phyloP scores from a whole-genome alignment of 2,888 invertebrate genomes.

The Habrosyne pyritoides region DNA sequence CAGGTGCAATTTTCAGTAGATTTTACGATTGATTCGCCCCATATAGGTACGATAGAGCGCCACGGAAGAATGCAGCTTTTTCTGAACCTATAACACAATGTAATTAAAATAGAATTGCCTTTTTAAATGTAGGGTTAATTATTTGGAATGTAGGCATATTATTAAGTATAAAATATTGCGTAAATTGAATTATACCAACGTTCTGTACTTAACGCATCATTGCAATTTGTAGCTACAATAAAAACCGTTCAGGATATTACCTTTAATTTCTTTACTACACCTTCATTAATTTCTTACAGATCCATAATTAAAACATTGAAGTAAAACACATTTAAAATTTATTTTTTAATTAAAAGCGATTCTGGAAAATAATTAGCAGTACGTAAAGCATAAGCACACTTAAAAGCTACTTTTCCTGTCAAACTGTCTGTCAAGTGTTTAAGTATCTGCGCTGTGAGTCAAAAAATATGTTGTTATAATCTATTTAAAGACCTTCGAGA shows the following conservation, averaged over 20 bases:
- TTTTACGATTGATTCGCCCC: too few species aligned
- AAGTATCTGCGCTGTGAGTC: neutral
- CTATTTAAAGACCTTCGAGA: neutral
- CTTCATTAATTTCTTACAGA: neutral
- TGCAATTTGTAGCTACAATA: neutral
- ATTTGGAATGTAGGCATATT: neutral
- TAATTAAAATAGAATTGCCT: neutral
- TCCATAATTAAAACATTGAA: neutral
- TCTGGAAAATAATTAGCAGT: neutral
- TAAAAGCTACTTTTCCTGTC: slow-evolving; percentile 1
- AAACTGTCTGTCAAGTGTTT: slow-evolving; percentile 4
- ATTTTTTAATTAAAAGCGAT: neutral
- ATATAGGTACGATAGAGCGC: too few species aligned
- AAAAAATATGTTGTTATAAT: neutral
- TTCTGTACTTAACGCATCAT: neutral
- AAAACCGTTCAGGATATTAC: neutral
- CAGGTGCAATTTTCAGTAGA: too few species aligned
- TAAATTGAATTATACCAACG: neutral
- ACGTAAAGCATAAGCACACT: neutral
- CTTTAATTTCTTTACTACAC: neutral
- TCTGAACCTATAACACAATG: too few species aligned
- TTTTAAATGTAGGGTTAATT: neutral
- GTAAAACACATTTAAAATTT: neutral
- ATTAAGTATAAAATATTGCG: neutral
- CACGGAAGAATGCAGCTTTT: too few species aligned